Conservation (phyloP, 2,113 vertebrate genomes). For the Pipra filicauda region DNA sequence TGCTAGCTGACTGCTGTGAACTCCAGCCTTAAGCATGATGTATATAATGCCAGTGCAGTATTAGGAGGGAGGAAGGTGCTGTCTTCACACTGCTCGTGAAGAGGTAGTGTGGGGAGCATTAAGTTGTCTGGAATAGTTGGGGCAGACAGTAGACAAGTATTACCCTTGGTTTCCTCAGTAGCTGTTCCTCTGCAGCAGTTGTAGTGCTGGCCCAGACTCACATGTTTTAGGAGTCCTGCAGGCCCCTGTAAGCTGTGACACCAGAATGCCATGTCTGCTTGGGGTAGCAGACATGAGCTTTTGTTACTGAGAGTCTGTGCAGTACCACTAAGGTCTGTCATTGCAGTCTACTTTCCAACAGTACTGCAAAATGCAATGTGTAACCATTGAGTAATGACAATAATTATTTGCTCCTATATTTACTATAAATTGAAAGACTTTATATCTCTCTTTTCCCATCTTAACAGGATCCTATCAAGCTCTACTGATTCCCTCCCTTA, state of each 20-base stretch:
- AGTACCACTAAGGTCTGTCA: neutral
- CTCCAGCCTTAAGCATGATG: neutral
- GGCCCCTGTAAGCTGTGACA: neutral
- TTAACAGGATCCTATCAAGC: neutral
- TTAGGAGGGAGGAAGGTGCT: neutral
- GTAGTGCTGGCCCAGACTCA: neutral
- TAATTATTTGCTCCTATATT: neutral
- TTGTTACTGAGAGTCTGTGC: neutral
- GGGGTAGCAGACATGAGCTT: neutral
- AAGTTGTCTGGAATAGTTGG: neutral
- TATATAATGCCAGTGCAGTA: fast-evolving
- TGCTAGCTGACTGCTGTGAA: neutral
- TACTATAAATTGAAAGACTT: neutral
- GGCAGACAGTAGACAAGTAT: neutral
- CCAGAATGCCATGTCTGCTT: fast-evolving
- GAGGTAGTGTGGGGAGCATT: neutral
- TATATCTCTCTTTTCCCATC: neutral
- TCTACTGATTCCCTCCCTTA: neutral
- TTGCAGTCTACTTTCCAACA: neutral
- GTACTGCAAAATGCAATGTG: neutral
- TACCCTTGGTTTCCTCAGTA: neutral
- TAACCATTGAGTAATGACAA: neutral
- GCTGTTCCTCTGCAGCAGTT: neutral
- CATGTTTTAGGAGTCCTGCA: neutral
- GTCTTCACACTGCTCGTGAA: neutral